A percentile compares a stretch with the other conserved stretches of the same genome.
These are phyloP conservation scores for Halcyon smyrnensis DNA, from an alignment of 2,797 vertebrate species.

Conservation along the genomic window DNA sequence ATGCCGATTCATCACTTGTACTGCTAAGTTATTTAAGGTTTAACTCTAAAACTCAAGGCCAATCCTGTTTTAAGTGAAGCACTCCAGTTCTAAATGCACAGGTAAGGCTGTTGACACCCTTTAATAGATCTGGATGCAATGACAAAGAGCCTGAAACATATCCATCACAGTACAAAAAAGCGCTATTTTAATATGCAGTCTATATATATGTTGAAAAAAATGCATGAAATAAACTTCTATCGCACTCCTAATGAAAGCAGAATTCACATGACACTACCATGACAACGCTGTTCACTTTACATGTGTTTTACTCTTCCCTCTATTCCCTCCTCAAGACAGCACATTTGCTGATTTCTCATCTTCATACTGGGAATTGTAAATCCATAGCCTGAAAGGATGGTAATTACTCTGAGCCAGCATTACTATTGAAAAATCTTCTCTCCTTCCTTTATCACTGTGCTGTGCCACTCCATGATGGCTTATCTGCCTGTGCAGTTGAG, in stretches of 20 bases:
- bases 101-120: not conserved
- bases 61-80: not conserved
- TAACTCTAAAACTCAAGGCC: not conserved
- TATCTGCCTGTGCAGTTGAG: not conserved
- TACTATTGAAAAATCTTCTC: not conserved
- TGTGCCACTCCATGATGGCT: not conserved
- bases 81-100: not conserved
- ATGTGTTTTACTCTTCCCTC: not conserved
- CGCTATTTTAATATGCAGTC: not conserved
- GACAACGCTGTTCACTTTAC: not conserved
- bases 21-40: not conserved
- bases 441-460: not conserved
- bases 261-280: not conserved
- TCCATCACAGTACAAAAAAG: not conserved
- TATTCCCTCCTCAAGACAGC: not conserved
- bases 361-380: not conserved
- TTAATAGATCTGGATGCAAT: not conserved
- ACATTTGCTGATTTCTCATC: not conserved
- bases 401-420: not conserved
- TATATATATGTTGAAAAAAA: not conserved
- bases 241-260: not conserved
- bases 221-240: not conserved
- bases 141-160: not conserved
- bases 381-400: not conserved
- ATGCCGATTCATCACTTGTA: not conserved